Evolutionary conservation across 2,888 invertebrate species (phyloP).

Genomic region (Tipula helvola): DNA sequence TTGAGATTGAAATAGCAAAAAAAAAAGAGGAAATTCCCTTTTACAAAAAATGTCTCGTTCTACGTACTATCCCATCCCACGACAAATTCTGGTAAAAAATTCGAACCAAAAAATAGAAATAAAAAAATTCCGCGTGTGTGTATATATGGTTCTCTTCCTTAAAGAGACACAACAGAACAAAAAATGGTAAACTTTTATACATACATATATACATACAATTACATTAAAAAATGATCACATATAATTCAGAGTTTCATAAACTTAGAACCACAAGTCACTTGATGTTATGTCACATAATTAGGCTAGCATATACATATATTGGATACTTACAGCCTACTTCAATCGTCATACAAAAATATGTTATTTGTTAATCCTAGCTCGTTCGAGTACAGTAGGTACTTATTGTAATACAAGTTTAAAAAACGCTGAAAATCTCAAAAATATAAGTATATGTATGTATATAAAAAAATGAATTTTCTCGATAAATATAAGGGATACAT

Average conservation of each 20-base stretch:
- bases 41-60: not conserved
- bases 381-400: not conserved
- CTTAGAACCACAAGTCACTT: not conserved
- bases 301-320: not conserved
- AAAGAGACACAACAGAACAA: not conserved
- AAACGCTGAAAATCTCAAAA: not conserved
- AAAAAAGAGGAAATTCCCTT: not conserved
- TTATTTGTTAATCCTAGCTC: not conserved
- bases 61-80: not conserved
- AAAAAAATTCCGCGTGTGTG: not conserved
- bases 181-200: not conserved
- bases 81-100: not conserved
- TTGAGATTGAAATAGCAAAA: not conserved
- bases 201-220: not conserved
- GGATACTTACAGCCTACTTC: not conserved
- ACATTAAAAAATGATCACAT: not conserved
- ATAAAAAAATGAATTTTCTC: not conserved
- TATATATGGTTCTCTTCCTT: not conserved
- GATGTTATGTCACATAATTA: too few relatives aligned
- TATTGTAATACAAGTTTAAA: not conserved
- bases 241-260: not conserved
- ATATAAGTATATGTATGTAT: not conserved
- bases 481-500: not conserved
- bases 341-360: not conserved
- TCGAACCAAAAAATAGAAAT: not conserved